Conservation (phyloP, 2,888 invertebrate species). For the Pheosia tremula region DNA sequence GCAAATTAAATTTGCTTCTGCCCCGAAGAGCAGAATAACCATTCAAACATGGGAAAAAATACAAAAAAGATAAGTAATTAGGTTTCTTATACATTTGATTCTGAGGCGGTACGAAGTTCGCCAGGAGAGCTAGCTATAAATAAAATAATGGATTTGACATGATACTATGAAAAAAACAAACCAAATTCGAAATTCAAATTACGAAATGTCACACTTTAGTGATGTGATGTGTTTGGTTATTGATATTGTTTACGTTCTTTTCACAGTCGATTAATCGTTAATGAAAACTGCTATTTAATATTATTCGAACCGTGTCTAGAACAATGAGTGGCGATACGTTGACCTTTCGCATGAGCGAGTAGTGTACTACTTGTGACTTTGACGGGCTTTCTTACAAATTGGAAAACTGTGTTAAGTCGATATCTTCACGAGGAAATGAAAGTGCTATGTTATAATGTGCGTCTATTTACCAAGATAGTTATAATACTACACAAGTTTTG, state of each 20-base stretch:
- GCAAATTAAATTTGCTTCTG: too few relatives aligned
- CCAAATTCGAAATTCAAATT: background rate
- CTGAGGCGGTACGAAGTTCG: too few relatives aligned
- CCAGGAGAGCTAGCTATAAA: too few relatives aligned
- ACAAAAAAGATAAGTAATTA: too few relatives aligned
- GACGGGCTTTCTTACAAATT: conserved; percentile 3
- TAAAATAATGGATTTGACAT: too few relatives aligned
- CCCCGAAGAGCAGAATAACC: too few relatives aligned
- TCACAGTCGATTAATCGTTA: conserved; percentile 35
- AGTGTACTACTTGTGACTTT: background rate
- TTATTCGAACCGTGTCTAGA: conserved; percentile 37
- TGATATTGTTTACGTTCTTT: conserved; percentile 2
- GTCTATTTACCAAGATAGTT: background rate
- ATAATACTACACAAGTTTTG: too few relatives aligned
- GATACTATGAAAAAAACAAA: background rate
- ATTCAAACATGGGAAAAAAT: too few relatives aligned
- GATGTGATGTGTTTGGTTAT: background rate
- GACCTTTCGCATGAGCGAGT: conserved; percentile 28
- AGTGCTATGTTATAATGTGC: background rate
- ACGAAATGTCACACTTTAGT: background rate
- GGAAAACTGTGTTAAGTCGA: conserved; percentile 2
- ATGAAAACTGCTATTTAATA: conserved; percentile 31
- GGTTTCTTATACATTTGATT: too few relatives aligned
- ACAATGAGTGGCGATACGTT: conserved; percentile 40
- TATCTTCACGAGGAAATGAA: conserved; percentile 1